Conservation (phyloP, 2,888 invertebrate species). For the Andrena bucephala region DNA sequence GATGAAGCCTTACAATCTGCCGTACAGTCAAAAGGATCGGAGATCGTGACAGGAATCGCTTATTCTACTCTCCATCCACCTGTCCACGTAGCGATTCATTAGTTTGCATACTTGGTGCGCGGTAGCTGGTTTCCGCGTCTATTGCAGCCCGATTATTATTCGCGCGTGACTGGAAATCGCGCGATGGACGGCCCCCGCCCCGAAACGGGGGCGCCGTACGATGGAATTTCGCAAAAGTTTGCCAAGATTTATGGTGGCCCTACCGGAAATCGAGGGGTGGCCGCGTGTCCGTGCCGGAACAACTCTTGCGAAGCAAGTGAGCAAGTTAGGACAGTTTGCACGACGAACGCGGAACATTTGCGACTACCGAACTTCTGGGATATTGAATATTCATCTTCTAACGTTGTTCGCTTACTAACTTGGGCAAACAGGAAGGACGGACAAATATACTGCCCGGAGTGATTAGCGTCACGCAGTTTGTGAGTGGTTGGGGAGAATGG, state of each 20-base stretch:
- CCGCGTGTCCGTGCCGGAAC: neutral
- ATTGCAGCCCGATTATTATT: slow-evolving; percentile 49
- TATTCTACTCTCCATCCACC: neutral
- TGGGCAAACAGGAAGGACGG: neutral
- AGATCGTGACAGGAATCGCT: neutral
- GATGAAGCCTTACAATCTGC: too few relatives aligned
- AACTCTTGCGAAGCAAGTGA: neutral
- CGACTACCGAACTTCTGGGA: neutral
- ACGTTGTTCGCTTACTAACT: neutral
- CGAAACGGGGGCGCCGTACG: neutral
- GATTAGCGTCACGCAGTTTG: neutral
- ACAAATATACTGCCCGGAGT: neutral
- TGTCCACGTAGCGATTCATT: neutral
- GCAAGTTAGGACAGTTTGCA: neutral
- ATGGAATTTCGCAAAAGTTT: neutral
- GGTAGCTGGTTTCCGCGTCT: neutral
- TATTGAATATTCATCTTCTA: slow-evolving; percentile 4
- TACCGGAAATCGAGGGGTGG: neutral
- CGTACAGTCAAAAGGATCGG: neutral
- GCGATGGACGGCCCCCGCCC: neutral
- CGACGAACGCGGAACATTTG: slow-evolving; percentile 3
- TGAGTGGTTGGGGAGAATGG: neutral
- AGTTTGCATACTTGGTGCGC: slow-evolving; percentile 29
- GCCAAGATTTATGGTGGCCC: neutral
- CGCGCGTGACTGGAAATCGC: slow-evolving; percentile 38